Percentiles rank a stretch among this genome's conserved stretches.
These are phyloP conservation scores for Venustoraphidia nigricollis DNA, from an alignment of 2,888 invertebrate species.

Conservation along the genomic window DNA sequence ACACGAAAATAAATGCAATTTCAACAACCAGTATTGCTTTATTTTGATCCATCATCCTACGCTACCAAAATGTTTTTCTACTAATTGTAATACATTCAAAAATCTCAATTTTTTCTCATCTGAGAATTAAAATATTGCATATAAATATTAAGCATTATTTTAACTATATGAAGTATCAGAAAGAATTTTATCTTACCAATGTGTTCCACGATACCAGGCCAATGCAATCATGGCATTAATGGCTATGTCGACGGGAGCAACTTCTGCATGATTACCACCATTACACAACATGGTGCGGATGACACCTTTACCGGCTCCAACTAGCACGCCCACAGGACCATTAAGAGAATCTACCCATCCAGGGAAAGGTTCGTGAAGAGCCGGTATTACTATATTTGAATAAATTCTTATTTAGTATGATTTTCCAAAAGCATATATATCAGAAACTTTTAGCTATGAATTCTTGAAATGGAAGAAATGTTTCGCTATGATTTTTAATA, in stretches of 20 bases:
- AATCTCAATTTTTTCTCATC: too few relatives aligned
- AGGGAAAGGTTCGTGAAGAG: constrained; percentile 49
- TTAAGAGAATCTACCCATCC: constrained; percentile 82
- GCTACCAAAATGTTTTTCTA: too few relatives aligned
- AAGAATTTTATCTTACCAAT: constrained; percentile 1
- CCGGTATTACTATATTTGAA: constrained; percentile 45
- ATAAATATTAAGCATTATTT: too few relatives aligned
- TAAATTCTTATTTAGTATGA: neutral
- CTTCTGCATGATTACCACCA: constrained; percentile 37
- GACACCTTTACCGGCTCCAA: constrained; percentile 58
- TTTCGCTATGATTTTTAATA: too few relatives aligned
- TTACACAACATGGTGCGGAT: constrained; percentile 63
- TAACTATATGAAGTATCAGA: too few relatives aligned
- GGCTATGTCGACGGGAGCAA: constrained; percentile 56
- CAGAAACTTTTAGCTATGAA: neutral
- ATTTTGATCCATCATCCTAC: too few relatives aligned
- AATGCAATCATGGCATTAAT: constrained; percentile 59
- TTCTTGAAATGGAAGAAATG: too few relatives aligned
- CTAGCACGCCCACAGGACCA: constrained; percentile 63
- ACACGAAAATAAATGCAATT: too few relatives aligned
- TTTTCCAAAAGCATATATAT: neutral
- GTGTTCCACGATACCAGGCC: constrained; percentile 39
- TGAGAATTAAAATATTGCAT: too few relatives aligned
- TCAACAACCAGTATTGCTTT: too few relatives aligned
- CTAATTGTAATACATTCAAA: too few relatives aligned